These are phyloP conservation scores for Sminthopsis crassicaudata DNA, from an alignment of 2,113 vertebrate genomes.

Conservation along the genomic window DNA sequence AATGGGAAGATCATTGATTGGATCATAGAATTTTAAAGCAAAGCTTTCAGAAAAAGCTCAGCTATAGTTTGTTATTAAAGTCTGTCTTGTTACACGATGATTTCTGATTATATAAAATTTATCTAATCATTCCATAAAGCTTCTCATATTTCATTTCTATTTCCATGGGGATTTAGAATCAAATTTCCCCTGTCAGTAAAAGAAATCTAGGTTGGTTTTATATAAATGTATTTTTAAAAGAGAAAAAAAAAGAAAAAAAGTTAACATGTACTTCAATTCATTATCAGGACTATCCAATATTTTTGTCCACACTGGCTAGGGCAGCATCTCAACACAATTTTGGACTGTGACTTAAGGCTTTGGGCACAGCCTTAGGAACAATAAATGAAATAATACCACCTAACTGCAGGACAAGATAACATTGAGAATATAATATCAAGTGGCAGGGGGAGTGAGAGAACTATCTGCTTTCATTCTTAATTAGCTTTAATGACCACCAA, in stretches of 20 bases:
- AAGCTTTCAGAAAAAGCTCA: neutral
- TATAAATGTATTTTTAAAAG: neutral
- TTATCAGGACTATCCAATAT: neutral
- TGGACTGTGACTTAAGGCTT: neutral
- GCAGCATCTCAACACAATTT: neutral
- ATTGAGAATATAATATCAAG: neutral
- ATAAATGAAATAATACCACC: neutral
- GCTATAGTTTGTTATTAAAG: neutral
- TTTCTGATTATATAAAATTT: neutral
- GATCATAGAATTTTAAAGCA: neutral
- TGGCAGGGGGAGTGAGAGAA: neutral
- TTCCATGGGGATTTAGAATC: neutral
- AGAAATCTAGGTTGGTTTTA: neutral
- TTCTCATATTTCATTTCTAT: neutral
- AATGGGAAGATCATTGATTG: neutral
- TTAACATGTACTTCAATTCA: neutral
- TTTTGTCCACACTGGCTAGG: neutral
- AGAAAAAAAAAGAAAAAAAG: neutral
- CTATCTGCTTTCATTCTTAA: neutral
- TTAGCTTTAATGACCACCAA: neutral
- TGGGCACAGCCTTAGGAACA: neutral
- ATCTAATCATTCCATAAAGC: neutral
- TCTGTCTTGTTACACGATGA: neutral
- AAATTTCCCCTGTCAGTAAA: neutral
- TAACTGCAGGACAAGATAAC: neutral